phyloP scores from a whole-genome alignment of 2,113 vertebrate genomes.

The Microtus richardsoni region DNA sequence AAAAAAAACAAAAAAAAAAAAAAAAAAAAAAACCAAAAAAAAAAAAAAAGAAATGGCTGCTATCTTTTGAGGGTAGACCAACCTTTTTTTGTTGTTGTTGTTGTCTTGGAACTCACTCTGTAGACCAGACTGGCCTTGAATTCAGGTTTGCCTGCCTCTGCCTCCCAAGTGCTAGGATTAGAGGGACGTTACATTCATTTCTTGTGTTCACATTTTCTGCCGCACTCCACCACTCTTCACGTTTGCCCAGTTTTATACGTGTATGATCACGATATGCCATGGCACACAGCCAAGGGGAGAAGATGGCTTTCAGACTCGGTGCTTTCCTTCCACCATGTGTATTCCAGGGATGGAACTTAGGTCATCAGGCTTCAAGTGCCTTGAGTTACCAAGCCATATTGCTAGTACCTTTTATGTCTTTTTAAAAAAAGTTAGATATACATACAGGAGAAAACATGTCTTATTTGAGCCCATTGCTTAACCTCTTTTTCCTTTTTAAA shows the following conservation, averaged over 20 bases:
- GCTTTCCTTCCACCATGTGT: background rate
- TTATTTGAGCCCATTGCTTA: background rate
- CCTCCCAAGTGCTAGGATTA: background rate
- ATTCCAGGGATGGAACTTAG: background rate
- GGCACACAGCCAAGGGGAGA: background rate
- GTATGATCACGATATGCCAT: background rate
- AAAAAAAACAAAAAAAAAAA: too few relatives aligned
- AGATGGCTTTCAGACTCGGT: background rate
- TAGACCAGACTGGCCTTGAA: background rate
- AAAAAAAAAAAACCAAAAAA: too few relatives aligned
- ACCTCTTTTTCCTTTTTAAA: background rate
- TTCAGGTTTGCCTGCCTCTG: background rate
- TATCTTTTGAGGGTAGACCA: background rate
- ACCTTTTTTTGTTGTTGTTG: too few relatives aligned
- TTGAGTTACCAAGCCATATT: background rate
- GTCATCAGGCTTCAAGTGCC: background rate
- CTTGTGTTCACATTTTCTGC: background rate
- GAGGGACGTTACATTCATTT: background rate
- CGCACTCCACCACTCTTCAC: background rate
- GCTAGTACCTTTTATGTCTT: background rate
- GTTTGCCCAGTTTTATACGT: background rate
- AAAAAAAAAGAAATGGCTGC: background rate
- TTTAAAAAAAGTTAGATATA: background rate
- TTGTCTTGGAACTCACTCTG: background rate
- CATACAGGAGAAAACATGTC: background rate